These are phyloP conservation scores for Dryadula phaetusa DNA, from an alignment of 2,888 invertebrate genomes.

Conservation along the genomic window DNA sequence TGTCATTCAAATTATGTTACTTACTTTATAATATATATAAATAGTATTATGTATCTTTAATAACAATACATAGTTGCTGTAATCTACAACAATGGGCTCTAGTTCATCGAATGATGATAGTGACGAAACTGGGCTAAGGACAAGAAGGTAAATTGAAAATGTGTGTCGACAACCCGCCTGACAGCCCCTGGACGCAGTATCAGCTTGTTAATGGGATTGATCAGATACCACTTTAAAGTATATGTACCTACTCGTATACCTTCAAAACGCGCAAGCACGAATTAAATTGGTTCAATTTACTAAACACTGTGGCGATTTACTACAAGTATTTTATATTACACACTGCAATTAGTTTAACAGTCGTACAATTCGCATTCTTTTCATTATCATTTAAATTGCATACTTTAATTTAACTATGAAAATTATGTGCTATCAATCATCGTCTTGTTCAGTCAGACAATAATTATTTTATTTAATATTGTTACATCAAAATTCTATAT, in stretches of 20 bases:
- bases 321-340: slow-evolving; percentile 18
- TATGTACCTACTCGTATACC: slow-evolving; percentile 29
- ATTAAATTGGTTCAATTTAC: slow-evolving; percentile 39
- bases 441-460: slow-evolving; percentile 3
- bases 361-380: no score
- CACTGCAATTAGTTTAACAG: background rate
- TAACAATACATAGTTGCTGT: background rate
- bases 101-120: slow-evolving; percentile 81
- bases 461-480: slow-evolving; percentile 3
- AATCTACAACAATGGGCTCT: slow-evolving; percentile 66
- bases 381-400: background rate
- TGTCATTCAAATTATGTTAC: background rate
- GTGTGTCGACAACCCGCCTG: slow-evolving; percentile 79
- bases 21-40: background rate
- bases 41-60: background rate
- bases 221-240: slow-evolving; percentile 71
- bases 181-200: slow-evolving; percentile 74
- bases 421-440: slow-evolving; percentile 10
- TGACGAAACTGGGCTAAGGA: slow-evolving; percentile 70
- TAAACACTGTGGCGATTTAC: background rate
- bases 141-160: slow-evolving; percentile 81
- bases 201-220: slow-evolving; percentile 78
- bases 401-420: background rate
- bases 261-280: slow-evolving; percentile 37
- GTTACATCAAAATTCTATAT: background rate